Conservation (phyloP, 2,888 invertebrate species). For the Rhagophthalmus giganteus region DNA sequence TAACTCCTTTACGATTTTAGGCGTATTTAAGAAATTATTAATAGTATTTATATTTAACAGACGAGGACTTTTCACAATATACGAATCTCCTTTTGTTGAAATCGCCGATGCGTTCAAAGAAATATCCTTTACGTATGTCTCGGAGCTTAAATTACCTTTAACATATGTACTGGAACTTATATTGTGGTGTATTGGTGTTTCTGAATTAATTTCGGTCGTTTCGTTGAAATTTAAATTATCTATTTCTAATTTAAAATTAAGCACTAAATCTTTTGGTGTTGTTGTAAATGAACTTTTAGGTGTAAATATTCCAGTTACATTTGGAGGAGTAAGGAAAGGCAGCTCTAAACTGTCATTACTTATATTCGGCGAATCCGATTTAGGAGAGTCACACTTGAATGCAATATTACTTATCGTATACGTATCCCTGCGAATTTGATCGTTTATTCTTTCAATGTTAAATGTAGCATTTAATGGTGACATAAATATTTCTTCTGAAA, state of each 20-base stretch:
- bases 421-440: conserved; percentile 9
- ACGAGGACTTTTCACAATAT: neutral
- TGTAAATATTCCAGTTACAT: neutral
- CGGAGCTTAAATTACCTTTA: conserved; percentile 53
- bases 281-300: too few species aligned
- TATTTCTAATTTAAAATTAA: neutral
- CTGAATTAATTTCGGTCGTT: conserved; percentile 1
- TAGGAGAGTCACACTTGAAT: neutral
- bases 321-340: neutral
- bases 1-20: neutral
- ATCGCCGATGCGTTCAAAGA: conserved; percentile 41
- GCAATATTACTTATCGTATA: conserved; percentile 1
- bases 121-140: conserved; percentile 60
- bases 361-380: neutral
- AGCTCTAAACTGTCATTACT: conserved; percentile 15
- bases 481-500: conserved; percentile 4
- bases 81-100: conserved; percentile 31
- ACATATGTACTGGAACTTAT: conserved; percentile 24
- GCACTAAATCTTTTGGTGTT: neutral
- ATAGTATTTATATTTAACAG: neutral
- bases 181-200: too few species aligned
- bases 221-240: neutral
- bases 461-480: neutral
- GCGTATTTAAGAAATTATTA: neutral
- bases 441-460: conserved; percentile 1